phyloP scores from a whole-genome alignment of 2,797 vertebrate species.

The Oreortyx pictus region DNA sequence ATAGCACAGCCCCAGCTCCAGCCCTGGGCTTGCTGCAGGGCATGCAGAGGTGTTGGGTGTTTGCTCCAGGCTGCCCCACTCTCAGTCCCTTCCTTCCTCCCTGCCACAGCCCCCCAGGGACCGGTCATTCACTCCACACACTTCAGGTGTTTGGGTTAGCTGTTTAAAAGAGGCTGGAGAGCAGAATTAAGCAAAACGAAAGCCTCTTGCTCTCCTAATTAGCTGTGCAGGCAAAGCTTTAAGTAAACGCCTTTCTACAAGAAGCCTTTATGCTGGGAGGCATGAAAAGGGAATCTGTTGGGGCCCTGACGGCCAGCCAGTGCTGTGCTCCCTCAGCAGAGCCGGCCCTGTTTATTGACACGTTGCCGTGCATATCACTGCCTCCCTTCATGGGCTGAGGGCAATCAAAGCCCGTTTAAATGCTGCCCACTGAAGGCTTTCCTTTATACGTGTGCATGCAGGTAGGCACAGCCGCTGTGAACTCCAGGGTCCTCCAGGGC shows the following conservation, averaged over 20 bases:
- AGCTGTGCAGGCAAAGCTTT: conserved; percentile 1
- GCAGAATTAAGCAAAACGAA: conserved; percentile 21
- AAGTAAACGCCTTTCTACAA: conserved; percentile 38
- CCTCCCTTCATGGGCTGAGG: conserved; percentile 14
- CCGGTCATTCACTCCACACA: accelerated
- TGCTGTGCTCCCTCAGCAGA: neutral
- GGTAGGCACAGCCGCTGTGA: neutral
- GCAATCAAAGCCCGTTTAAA: neutral
- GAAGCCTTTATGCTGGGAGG: conserved; percentile 38
- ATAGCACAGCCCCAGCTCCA: neutral
- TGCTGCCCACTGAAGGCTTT: neutral
- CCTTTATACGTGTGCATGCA: neutral
- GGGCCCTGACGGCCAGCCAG: neutral
- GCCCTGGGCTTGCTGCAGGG: neutral
- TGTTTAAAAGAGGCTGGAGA: neutral
- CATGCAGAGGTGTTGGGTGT: neutral
- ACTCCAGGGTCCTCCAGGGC: neutral
- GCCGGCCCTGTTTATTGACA: conserved; percentile 61
- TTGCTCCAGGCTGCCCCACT: accelerated
- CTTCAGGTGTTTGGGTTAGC: neutral
- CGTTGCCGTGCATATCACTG: neutral
- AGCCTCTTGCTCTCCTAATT: conserved; percentile 30
- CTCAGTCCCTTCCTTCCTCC: neutral
- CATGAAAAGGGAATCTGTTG: conserved; percentile 69
- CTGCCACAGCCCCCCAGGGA: neutral